Evolutionary conservation across 1,140 invertebrate genomes (phyloP), one percentile per base, ranked within the genome.

Genomic region (Drosophila miranda): DNA sequence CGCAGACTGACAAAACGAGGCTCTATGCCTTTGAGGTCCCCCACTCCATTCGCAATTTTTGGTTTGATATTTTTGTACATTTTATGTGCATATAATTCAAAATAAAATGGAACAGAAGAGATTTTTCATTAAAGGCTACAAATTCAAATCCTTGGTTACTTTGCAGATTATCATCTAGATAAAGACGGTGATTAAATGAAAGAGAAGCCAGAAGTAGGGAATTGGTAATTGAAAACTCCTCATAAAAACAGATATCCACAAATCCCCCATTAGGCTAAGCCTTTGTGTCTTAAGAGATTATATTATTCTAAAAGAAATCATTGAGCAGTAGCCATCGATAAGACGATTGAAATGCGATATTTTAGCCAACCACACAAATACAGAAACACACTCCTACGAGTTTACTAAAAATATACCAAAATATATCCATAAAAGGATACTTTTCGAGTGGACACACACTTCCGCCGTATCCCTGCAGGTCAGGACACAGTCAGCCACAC

Each of bases 71-170:
- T 48, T 48, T 55, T 28, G 43, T 48, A 21, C 26, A 61, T 48
- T 58, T 72, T 71, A 61, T 71, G 61, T 62, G 58, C 50, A 82
- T 80, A 84, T 84, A 78, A 84, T 84, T 83, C 75, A 73, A 79
- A 56, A 66, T 23, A n/a, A 2, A 34, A 64, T 38, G 23, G 42
- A 70, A 42, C 16, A 30, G 41, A 48, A 60, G 7, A 9, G 42
- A 70, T 34, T 23, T 53, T 4, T 3, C 11, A 45, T 16, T 54
- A 48, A 48, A 46, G 11, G 59, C 68, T 52, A 43, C 46, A 46
- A 28, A 54, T 43, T 43, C 21, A 38, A 11, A 9, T 30, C 30
- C 30, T 3, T 3, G 1, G 34, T 38, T 30, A 30, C 30, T 30
- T 30, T 30, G 9, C 8, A 4, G 34, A 38, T 38, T 38, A 13